phyloP scores from a whole-genome alignment of 2,888 invertebrate species.

The Chymomyza procnemis region DNA sequence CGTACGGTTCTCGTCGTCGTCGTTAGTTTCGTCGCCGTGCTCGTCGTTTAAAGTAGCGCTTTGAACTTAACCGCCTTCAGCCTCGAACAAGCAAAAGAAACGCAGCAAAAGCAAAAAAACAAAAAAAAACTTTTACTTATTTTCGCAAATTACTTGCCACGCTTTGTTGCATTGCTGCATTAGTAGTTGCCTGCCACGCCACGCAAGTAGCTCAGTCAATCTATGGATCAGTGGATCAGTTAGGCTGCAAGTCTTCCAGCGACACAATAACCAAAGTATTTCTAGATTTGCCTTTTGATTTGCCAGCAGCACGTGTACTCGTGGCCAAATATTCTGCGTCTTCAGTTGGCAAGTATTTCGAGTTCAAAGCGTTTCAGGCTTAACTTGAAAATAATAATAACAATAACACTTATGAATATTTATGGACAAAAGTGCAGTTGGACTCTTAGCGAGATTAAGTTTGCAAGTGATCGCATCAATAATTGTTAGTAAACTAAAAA shows the following conservation, averaged over 20 bases:
- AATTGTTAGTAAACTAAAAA: too few relatives aligned
- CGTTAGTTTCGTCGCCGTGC: conserved; percentile 29
- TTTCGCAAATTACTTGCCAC: background rate
- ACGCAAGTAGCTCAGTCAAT: background rate
- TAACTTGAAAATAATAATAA: too few relatives aligned
- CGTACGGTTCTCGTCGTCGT: conserved; percentile 75
- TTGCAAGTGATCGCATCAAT: too few relatives aligned
- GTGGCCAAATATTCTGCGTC: background rate
- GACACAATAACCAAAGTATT: background rate
- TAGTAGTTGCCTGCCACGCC: background rate
- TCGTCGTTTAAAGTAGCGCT: conserved; percentile 26
- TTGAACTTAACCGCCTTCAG: conserved; percentile 2
- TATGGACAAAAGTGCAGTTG: too few relatives aligned
- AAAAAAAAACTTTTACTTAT: background rate
- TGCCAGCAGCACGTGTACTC: conserved; percentile 53
- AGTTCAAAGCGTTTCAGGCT: too few relatives aligned
- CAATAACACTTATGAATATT: too few relatives aligned
- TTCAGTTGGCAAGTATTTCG: background rate
- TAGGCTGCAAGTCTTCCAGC: background rate
- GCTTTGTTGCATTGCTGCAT: background rate
- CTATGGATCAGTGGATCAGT: background rate
- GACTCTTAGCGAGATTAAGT: too few relatives aligned
- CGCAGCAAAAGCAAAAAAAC: background rate
- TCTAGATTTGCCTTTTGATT: conserved; percentile 37
- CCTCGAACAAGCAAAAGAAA: background rate